Evolutionary conservation across 2,888 invertebrate species (phyloP).

Genomic region (Strigamia crassipes): DNA sequence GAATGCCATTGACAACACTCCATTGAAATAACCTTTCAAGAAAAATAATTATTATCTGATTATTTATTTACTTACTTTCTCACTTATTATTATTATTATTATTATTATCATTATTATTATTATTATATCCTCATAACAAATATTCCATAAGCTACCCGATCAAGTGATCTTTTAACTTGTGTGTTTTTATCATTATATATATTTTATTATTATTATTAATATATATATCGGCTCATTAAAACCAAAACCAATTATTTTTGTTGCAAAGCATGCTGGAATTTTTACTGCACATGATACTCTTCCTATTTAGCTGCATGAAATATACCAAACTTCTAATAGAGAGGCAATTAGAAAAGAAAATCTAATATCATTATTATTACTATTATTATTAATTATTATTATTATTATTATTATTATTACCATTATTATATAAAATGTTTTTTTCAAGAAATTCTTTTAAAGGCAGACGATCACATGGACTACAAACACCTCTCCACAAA

Average conservation of each 20-base stretch:
- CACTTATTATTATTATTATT: neutral
- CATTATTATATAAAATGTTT: conserved; percentile 27
- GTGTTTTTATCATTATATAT: conserved; percentile 8
- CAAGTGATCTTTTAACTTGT: conserved; percentile 40
- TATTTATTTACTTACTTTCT: neutral
- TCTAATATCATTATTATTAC: neutral
- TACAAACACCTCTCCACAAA: conserved; percentile 49
- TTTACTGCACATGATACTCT: conserved; percentile 47
- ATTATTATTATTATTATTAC: neutral
- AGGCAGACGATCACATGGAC: conserved; percentile 49
- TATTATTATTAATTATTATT: neutral
- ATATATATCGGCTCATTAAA: conserved; percentile 24
- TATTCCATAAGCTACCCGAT: conserved; percentile 35
- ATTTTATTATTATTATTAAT: neutral
- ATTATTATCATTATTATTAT: conserved; percentile 7
- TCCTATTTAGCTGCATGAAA: conserved; percentile 46
- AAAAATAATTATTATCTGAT: conserved; percentile 10
- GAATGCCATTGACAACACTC: conserved; percentile 41
- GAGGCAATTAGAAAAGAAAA: conserved; percentile 39
- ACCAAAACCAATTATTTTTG: conserved; percentile 31
- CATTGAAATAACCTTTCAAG: conserved; percentile 40
- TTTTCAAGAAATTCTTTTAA: conserved; percentile 44
- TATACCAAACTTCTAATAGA: conserved; percentile 32
- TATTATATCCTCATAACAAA: conserved; percentile 9
- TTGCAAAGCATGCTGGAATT: conserved; percentile 47